Base-by-base conservation (phyloP, 2,888 invertebrate species). In the Ectemnius lituratus region DNA sequence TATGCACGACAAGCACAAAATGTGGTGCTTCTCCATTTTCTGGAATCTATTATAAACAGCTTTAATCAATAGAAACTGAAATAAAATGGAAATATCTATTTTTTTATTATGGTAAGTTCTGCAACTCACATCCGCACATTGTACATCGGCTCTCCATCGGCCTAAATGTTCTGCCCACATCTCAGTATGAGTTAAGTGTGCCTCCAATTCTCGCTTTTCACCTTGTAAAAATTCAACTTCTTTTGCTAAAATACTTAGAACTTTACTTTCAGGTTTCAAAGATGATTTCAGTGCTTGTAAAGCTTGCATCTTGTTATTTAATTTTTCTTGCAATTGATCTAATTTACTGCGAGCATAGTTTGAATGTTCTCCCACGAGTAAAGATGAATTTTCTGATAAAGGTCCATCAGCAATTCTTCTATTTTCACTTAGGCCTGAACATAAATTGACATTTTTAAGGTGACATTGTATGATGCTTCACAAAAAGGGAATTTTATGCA, bases 111-210 rank as follows among this genome's bases (percentile, higher is more conserved):
- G 49, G n/a, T 14, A 59, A 6, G 11, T 11, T 11, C 46, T 16
- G 64, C 18, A 52, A 63, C 62, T 82, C 92, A 96, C 95, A 92
- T 97, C 96, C 6, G 96, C 96, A 87, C 95, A 95, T 88, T 96
- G 96, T 27, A 97, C 95, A 57, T 95, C 94, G 5, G 97, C 97
- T 73, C 95, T 94, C 98, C 98, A 98, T 79, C 94, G 93, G 23
- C 97, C 97, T 80, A 97, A 92, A 89, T 97, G 96, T 83, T 97
- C 97, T 0, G 96, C 96, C 98, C 98, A 98, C 62, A 95, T 94
- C 91, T 97, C 97, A 0, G 97, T 97, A 56, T 97, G 93, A 16
- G 95, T 94, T 66, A 97, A 92, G 91, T 98, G 97, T 0, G 96
- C 95, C 88, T 97, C 97, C 56, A 97, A 91, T 80, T 96, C 94